Percentiles rank a stretch among this genome's conserved stretches.
Evolutionary conservation across 1,140 invertebrate genomes (phyloP).

Genomic region (Paramacrobiotus metropolitanus): DNA sequence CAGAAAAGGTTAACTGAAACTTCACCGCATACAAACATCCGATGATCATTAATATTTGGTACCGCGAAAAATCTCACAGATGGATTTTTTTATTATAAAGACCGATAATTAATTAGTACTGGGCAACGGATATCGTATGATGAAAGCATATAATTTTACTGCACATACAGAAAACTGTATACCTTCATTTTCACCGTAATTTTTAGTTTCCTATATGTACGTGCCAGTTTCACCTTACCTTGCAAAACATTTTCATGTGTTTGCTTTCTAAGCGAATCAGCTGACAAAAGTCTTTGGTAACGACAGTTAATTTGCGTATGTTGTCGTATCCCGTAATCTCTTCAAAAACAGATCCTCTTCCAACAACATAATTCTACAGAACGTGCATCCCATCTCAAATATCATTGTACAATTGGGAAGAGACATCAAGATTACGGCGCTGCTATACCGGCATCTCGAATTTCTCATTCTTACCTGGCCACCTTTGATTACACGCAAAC

Average conservation of each 20-base stretch:
- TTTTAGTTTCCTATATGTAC: not conserved
- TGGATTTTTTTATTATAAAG: no score
- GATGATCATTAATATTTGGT: no score
- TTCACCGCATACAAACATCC: no score
- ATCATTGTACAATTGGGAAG: not conserved
- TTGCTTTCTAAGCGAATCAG: conserved; percentile 1
- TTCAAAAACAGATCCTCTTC: not conserved
- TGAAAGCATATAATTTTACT: no score
- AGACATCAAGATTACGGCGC: not conserved
- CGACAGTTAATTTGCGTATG: not conserved
- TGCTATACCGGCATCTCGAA: not conserved
- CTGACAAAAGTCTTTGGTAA: not conserved
- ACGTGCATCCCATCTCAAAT: no score
- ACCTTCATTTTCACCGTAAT: no score
- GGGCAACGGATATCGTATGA: no score
- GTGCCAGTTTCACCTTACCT: not conserved
- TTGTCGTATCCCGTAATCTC: not conserved
- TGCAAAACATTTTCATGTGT: not conserved
- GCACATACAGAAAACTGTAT: no score
- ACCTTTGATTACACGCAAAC: not conserved
- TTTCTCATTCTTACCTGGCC: not conserved
- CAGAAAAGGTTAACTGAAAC: no score
- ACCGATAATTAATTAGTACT: no score
- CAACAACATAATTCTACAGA: not conserved
- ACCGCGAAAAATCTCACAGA: no score